Base-by-base conservation (phyloP, 2,888 invertebrate genomes). In the Megaustenia siamemsis region DNA sequence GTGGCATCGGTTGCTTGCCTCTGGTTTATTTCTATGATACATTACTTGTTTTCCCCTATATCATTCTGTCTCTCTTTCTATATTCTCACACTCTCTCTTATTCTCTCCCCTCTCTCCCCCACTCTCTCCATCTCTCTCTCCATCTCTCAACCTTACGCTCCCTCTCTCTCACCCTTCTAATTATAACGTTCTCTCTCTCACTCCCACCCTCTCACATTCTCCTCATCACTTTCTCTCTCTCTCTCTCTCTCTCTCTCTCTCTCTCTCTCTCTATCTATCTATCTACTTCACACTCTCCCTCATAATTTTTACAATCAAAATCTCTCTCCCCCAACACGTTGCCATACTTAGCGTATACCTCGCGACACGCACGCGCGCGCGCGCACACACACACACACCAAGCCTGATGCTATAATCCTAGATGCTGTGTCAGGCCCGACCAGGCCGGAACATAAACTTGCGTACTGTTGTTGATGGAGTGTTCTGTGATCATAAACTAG, bases 231-330 rank as follows among this genome's bases (percentile, higher is more conserved):
- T n/a, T n/a, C n/a, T n/a, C n/a, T 60, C n/a, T 71, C 12, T 73
- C 56, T 82, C 18, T 73, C n/a, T 82, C 43, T 73, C n/a, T 82
- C 38, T 73, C 56, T 73, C 53, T 73, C 56, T 82, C 2, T 75
- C 43, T 75, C 2, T 49, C 49, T 75, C 10, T n/a, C n/a, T n/a
- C n/a, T n/a, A n/a, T n/a, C n/a, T n/a, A n/a, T n/a, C n/a, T n/a
- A n/a, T n/a, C n/a, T 49, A 15, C 28, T 8, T 40, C 38, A 40
- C 0, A 4, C 43, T 53, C 49, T n/a, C 32, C 49, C 32, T 49
- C 75, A 49, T 53, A 49, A 4, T 49, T 75, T 75, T n/a, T 43
- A 10, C 43, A 28, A 6, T 75, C n/a, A 38, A 15, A 10, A 43
- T 10, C 28, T 49, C n/a, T n/a, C n/a, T n/a, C n/a, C n/a, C n/a